These are phyloP conservation scores for Pteropus rufus DNA, from an alignment of 2,797 vertebrate genomes.

Conservation along the genomic window DNA sequence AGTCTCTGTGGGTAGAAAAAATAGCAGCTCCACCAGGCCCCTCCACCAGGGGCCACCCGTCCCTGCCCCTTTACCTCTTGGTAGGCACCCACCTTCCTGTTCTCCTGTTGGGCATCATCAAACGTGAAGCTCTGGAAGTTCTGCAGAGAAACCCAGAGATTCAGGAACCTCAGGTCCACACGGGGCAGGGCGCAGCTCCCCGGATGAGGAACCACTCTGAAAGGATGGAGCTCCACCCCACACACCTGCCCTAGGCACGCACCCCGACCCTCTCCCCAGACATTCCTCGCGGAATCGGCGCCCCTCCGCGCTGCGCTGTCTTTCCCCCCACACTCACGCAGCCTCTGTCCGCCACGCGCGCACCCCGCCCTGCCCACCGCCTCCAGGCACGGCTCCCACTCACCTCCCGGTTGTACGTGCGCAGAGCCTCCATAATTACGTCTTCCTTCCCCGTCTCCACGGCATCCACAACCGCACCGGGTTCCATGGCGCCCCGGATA, in stretches of 20 bases:
- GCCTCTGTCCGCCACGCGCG: background rate
- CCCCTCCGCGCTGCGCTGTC: background rate
- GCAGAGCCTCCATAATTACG: conserved; percentile 84
- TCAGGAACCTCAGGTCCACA: background rate
- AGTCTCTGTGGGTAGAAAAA: conserved; percentile 82
- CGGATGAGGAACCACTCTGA: accelerated
- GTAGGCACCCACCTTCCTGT: conserved; percentile 63
- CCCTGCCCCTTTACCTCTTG: background rate
- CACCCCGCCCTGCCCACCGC: background rate
- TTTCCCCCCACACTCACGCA: background rate
- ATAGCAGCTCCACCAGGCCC: background rate
- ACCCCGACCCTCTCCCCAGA: background rate
- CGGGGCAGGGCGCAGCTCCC: background rate
- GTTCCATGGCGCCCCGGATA: conserved; percentile 84
- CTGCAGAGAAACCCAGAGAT: conserved; percentile 18
- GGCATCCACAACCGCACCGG: conserved; percentile 85
- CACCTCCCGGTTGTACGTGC: conserved; percentile 91
- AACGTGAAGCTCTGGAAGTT: conserved; percentile 71
- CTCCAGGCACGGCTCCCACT: conserved; percentile 33
- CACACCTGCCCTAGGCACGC: background rate
- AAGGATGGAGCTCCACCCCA: accelerated
- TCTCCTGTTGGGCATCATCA: conserved; percentile 57
- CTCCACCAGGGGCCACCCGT: background rate
- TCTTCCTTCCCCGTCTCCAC: conserved; percentile 90
- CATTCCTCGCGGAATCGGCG: background rate